A percentile compares a stretch with the other conserved stretches of the same genome.
These are phyloP conservation scores for Mystacornis crossleyi DNA, from an alignment of 2,113 vertebrate species.

Conservation along the genomic window DNA sequence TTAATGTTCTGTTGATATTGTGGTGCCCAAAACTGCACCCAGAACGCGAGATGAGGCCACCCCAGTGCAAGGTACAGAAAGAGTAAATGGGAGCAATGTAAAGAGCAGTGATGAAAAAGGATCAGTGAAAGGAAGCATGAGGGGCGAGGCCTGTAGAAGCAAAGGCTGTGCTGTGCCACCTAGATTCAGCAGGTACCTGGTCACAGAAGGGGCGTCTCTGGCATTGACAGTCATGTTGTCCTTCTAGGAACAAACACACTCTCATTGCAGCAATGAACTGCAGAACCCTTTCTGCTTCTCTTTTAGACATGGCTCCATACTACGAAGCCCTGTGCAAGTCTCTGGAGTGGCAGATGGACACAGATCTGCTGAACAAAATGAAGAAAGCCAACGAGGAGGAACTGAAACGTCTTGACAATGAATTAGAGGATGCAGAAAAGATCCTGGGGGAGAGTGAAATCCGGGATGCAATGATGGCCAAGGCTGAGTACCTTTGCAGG, in stretches of 20 bases:
- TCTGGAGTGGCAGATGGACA: slow-evolving; percentile 90
- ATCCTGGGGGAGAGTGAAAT: slow-evolving; percentile 96
- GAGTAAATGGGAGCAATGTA: neutral
- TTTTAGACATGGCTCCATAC: slow-evolving; percentile 93
- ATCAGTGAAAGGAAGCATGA: neutral
- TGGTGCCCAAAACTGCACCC: neutral
- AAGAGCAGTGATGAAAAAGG: neutral
- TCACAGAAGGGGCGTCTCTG: accelerated
- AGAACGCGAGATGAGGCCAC: neutral
- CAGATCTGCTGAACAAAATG: slow-evolving; percentile 89
- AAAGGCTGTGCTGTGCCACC: neutral
- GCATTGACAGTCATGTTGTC: accelerated
- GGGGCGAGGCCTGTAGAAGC: neutral
- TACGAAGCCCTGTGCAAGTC: slow-evolving; percentile 93
- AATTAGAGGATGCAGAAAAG: slow-evolving; percentile 94
- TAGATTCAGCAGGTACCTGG: neutral
- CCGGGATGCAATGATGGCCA: slow-evolving; percentile 96
- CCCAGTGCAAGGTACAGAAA: neutral
- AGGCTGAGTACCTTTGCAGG: slow-evolving; percentile 93
- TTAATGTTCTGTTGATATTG: neutral
- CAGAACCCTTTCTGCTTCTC: neutral
- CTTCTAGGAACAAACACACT: accelerated
- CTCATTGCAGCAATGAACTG: accelerated
- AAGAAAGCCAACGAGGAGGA: slow-evolving; percentile 95
- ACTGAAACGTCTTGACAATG: slow-evolving; percentile 87